These are phyloP conservation scores for Andrena minutula DNA, from an alignment of 2,888 invertebrate genomes.

Conservation along the genomic window DNA sequence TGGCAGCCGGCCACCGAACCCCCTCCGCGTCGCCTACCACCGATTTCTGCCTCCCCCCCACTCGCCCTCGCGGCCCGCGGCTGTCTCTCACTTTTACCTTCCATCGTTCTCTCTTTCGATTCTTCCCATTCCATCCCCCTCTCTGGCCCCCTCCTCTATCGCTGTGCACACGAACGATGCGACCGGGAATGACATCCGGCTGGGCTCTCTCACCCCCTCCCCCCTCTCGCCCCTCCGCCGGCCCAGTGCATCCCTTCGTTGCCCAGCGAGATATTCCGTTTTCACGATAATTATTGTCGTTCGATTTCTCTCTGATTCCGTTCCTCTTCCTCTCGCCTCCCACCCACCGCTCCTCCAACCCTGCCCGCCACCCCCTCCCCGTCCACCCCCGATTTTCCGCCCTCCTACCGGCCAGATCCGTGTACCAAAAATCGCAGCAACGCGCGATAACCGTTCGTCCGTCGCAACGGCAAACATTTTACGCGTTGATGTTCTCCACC, in stretches of 20 bases:
- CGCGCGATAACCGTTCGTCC: slow-evolving; percentile 74
- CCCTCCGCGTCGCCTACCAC: slow-evolving; percentile 10
- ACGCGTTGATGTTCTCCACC: slow-evolving; percentile 70
- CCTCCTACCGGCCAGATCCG: slow-evolving; percentile 45
- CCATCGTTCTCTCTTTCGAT: slow-evolving; percentile 31
- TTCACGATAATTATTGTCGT: slow-evolving; percentile 84
- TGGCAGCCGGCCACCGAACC: slow-evolving; percentile 75
- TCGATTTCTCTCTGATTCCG: slow-evolving; percentile 76
- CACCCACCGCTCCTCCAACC: slow-evolving; percentile 24
- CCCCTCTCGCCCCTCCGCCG: slow-evolving; percentile 63
- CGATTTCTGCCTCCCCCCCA: not conserved
- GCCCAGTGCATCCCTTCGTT: slow-evolving; percentile 61
- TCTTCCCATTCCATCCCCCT: slow-evolving; percentile 19
- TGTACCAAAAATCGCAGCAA: slow-evolving; percentile 72
- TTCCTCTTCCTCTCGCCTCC: slow-evolving; percentile 43
- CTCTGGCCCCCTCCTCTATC: slow-evolving; percentile 33
- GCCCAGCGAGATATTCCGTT: slow-evolving; percentile 82
- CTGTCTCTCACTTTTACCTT: not conserved
- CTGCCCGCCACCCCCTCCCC: not conserved
- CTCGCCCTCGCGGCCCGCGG: not conserved
- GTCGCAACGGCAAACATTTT: slow-evolving; percentile 75
- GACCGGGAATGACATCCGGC: slow-evolving; percentile 83
- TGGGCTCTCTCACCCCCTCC: slow-evolving; percentile 69
- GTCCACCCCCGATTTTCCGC: slow-evolving; percentile 54
- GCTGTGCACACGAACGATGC: slow-evolving; percentile 62